Evolutionary conservation across 2,797 vertebrate species (phyloP).

Genomic region (Selene dorsalis): DNA sequence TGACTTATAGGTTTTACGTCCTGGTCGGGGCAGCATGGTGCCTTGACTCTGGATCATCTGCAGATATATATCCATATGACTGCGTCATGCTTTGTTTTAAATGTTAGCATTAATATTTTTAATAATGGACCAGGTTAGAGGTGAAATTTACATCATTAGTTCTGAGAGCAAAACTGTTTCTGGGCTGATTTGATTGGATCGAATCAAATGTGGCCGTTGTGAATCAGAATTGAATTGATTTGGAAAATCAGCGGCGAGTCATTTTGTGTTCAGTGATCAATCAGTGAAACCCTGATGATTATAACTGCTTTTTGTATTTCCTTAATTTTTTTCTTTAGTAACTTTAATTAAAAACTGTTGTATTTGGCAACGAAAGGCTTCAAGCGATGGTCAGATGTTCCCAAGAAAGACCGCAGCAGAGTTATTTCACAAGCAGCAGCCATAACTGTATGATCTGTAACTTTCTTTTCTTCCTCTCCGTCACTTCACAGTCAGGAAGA

Average conservation of each 20-base stretch:
- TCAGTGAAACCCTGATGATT: constrained; percentile 14
- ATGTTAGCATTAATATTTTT: no score
- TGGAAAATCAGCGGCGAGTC: neutral
- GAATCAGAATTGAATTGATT: neutral
- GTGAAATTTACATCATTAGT: no score
- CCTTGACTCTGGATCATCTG: no score
- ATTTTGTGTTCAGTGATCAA: constrained; percentile 5
- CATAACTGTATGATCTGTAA: constrained; percentile 62
- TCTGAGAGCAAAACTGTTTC: no score
- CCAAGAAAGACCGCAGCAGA: constrained; percentile 14
- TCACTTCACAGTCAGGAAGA: constrained; percentile 47
- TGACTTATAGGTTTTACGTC: no score
- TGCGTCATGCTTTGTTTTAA: no score
- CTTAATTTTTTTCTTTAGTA: neutral
- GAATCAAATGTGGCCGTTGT: no score
- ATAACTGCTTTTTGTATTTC: neutral
- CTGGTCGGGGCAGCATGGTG: no score
- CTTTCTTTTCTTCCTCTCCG: constrained; percentile 44
- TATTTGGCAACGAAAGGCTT: constrained; percentile 44
- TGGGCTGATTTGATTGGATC: no score
- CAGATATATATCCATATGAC: no score
- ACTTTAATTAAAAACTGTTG: constrained; percentile 12
- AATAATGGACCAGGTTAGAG: no score
- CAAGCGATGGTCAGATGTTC: constrained; percentile 36
- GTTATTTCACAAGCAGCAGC: constrained; percentile 55